A percentile compares a stretch with the other conserved stretches of the same genome.
These are phyloP conservation scores for Rhinogobio ventralis DNA, from an alignment of 2,797 vertebrate species.

Conservation along the genomic window DNA sequence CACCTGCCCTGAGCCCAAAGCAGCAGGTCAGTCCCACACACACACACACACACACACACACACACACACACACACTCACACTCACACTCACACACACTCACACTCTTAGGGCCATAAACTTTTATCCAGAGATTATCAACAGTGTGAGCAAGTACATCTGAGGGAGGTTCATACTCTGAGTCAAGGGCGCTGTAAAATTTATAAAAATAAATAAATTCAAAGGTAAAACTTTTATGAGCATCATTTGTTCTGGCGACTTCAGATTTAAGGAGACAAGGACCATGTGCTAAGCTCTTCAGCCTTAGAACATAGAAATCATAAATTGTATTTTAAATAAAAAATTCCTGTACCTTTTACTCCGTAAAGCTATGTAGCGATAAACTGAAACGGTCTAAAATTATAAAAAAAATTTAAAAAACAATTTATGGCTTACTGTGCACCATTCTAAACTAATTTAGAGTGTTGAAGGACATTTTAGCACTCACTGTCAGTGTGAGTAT, in stretches of 20 bases:
- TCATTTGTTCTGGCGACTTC: constrained; percentile 56
- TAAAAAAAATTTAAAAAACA: not conserved
- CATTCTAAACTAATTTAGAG: not conserved
- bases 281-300: constrained; percentile 40
- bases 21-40: constrained; percentile 79
- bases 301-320: constrained; percentile 46
- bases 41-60: constrained; percentile 15
- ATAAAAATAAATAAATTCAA: constrained; percentile 65
- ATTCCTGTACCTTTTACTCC: not conserved
- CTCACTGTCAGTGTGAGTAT: not conserved
- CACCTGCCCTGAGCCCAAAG: constrained; percentile 81
- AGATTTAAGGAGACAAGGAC: constrained; percentile 60
- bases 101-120: constrained; percentile 72
- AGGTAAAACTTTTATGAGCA: constrained; percentile 69
- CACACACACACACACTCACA: constrained; percentile 29
- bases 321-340: not conserved
- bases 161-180: constrained; percentile 72
- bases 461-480: not conserved
- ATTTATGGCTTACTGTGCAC: not conserved
- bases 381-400: not conserved
- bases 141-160: constrained; percentile 69
- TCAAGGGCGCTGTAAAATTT: constrained; percentile 69
- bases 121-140: constrained; percentile 76
- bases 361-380: not conserved
- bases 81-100: not conserved